Percentiles rank a stretch among this genome's conserved stretches.
These are phyloP conservation scores for Ophion ellenae DNA, from an alignment of 2,888 invertebrate genomes.

Conservation along the genomic window DNA sequence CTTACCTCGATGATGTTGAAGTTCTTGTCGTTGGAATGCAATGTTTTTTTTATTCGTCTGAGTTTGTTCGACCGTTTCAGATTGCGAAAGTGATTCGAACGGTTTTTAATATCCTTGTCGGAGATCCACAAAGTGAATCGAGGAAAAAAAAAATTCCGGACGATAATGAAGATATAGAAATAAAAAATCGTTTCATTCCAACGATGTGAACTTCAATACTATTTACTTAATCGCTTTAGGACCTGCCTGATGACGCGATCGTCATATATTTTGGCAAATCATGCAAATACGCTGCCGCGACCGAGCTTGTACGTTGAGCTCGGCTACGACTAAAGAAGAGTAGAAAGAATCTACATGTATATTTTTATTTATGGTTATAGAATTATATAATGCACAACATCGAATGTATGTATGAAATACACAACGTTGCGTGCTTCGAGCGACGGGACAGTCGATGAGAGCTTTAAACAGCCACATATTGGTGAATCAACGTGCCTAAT, in stretches of 20 bases:
- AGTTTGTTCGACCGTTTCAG: background rate
- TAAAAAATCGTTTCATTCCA: background rate
- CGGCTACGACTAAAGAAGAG: background rate
- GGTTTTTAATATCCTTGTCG: background rate
- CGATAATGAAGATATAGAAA: background rate
- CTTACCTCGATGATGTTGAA: background rate
- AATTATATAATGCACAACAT: constrained; percentile 58
- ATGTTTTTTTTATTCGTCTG: background rate
- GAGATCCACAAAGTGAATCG: background rate
- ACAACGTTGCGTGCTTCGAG: constrained; percentile 14
- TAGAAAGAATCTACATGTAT: background rate
- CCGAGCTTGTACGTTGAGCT: constrained; percentile 2
- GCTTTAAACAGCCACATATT: constrained; percentile 79
- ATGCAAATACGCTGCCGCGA: background rate
- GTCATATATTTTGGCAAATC: background rate
- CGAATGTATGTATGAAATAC: constrained; percentile 51
- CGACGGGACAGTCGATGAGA: constrained; percentile 17
- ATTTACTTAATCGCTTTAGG: background rate
- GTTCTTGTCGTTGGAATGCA: background rate
- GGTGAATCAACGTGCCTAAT: constrained; percentile 79
- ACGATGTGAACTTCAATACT: background rate
- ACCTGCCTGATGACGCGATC: background rate
- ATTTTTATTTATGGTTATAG: constrained; percentile 44
- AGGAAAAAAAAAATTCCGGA: background rate
- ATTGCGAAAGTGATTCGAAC: too few relatives aligned